Evolutionary conservation across 2,113 vertebrate species (phyloP).

Genomic region (Haemorhous mexicanus): DNA sequence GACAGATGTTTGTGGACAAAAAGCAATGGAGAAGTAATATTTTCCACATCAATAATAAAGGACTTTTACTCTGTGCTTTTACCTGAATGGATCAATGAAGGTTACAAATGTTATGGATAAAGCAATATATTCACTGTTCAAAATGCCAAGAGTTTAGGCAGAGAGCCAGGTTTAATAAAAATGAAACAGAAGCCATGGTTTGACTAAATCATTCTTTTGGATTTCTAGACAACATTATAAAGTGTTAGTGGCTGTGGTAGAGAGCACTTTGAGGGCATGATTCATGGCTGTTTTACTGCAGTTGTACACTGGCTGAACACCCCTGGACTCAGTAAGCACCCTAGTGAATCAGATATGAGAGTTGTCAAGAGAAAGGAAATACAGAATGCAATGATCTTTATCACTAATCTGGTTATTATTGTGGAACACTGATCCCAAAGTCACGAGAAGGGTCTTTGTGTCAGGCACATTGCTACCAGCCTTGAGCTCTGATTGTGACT

Average conservation of each 20-base stretch:
- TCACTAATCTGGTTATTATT: not conserved
- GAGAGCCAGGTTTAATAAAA: slow-evolving; percentile 54
- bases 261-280: not conserved
- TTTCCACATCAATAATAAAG: slow-evolving; percentile 57
- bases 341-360: not conserved
- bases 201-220: slow-evolving; percentile 35
- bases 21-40: slow-evolving; percentile 37
- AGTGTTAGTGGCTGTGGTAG: slow-evolving; percentile 9
- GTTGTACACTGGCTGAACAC: slow-evolving; percentile 2
- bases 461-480: not conserved
- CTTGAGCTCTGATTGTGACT: not conserved
- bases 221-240: slow-evolving; percentile 39
- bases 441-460: fast-evolving
- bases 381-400: not conserved
- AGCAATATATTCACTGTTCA: slow-evolving; percentile 54
- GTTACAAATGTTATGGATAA: slow-evolving; percentile 60
- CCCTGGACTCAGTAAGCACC: not conserved
- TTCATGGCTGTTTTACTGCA: slow-evolving; percentile 10
- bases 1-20: slow-evolving; percentile 25
- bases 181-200: slow-evolving; percentile 28
- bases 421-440: not conserved
- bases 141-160: slow-evolving; percentile 51
- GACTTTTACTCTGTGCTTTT: slow-evolving; percentile 53
- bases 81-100: slow-evolving; percentile 55
- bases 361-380: slow-evolving; percentile 13